Evolutionary conservation across 2,113 vertebrate genomes (phyloP), one percentile per base, ranked within the genome.

Genomic region (Mus spicilegus): DNA sequence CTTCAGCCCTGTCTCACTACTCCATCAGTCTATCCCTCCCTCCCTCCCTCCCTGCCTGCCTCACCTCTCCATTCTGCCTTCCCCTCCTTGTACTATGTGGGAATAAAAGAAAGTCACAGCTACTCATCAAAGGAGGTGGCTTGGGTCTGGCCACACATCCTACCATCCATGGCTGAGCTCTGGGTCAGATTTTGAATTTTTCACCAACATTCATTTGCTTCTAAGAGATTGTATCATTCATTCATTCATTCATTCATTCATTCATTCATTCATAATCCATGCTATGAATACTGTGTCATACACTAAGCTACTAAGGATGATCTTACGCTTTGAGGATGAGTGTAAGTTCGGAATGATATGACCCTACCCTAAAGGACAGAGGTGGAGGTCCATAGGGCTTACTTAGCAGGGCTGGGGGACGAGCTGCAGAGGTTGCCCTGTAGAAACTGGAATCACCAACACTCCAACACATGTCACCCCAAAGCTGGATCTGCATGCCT

Each of bases 271-370:
- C 51, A 17, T 42, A 22, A 33, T 28, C 49, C 63, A 42, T 13
- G 33, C 56, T 7, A 9, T 19, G 13, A 46, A 19, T 65, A 46
- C 36, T 30, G 61, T 28, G 28, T 63, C 61, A 70, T 86, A 58
- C 28, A 65, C 63, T 58, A 58, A 58, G 17, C 17, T 58, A 58
- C 58, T 58, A 58, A 58, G 58, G 17, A 58, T 58, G 58, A 58
- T 17, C 17, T 19, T 58, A 58, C 17, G 17, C 58, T 20, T 78
- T 39, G 24, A 63, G 91, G 78, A 69, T 1, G 33, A 42, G 2
- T 0, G 4, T 1, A 9, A 9, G 36, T 33, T 26, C 56, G n/a
- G 39, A n/a, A 26, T 1, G n/a, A 46, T 13, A 42, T 1, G 1
- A 8, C 82, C 19, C 73, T 51, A 58, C 22, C 67, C 81, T 28